Evolutionary conservation across 2,888 invertebrate species (phyloP).

Genomic region (Drosophila algonquin): DNA sequence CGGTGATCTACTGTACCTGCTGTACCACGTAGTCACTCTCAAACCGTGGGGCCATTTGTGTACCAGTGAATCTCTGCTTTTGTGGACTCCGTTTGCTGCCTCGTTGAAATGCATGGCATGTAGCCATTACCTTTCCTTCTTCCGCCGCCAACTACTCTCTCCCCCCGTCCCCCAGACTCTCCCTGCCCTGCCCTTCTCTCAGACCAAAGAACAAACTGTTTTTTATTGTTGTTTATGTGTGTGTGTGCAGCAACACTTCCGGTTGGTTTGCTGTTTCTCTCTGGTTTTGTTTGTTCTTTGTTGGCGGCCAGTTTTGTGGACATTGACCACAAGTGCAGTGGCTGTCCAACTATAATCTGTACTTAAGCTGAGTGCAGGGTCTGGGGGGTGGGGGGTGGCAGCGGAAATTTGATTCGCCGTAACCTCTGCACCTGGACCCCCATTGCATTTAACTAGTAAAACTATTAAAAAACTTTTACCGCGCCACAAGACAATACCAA

Average conservation of each 20-base stretch:
- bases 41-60: neutral
- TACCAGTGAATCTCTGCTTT: neutral
- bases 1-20: conserved; percentile 1
- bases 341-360: conserved; percentile 8
- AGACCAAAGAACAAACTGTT: conserved; percentile 22
- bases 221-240: conserved; percentile 8
- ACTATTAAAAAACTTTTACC: conserved; percentile 21
- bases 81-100: conserved; percentile 3
- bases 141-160: neutral
- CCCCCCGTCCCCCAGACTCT: neutral
- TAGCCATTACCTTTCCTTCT: conserved; percentile 11
- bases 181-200: neutral
- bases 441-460: conserved; percentile 30
- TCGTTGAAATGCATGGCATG: conserved; percentile 65
- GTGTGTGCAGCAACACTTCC: conserved; percentile 64
- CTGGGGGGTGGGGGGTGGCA: neutral
- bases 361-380: neutral
- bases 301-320: conserved; percentile 11
- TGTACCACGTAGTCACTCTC: conserved; percentile 11
- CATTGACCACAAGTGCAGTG: conserved; percentile 27
- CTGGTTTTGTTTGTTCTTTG: conserved; percentile 13
- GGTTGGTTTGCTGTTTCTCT: conserved; percentile 42
- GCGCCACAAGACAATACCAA: conserved; percentile 18
- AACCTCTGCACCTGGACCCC: conserved; percentile 2
- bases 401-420: conserved; percentile 17